A percentile compares a stretch with the other conserved stretches of the same genome.
These are phyloP conservation scores for Microcebus griseorufus DNA, from an alignment of 2,113 vertebrate species.

Conservation along the genomic window DNA sequence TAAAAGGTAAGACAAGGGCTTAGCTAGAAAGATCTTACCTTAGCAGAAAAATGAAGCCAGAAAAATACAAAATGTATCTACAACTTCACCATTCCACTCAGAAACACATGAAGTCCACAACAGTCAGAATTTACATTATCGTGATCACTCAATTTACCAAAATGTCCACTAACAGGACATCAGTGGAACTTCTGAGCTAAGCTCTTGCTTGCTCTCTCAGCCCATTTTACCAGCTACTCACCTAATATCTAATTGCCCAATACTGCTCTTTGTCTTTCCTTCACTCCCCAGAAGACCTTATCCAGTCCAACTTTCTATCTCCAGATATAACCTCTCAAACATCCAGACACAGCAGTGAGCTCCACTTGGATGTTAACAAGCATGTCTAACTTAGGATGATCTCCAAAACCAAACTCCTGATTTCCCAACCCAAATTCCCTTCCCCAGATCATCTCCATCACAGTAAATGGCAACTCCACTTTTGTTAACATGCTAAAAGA, in stretches of 20 bases:
- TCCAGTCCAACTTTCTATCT: not conserved
- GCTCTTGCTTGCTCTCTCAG: not conserved
- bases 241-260: not conserved
- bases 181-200: not conserved
- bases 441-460: not conserved
- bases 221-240: not conserved
- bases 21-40: not conserved
- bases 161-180: not conserved
- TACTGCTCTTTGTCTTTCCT: not conserved
- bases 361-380: not conserved
- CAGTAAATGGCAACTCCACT: not conserved
- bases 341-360: not conserved
- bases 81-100: too few species aligned
- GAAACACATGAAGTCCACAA: not conserved
- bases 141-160: not conserved
- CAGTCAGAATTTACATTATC: not conserved
- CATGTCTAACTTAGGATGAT: not conserved
- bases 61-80: not conserved
- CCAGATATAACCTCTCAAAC: not conserved
- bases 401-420: not conserved
- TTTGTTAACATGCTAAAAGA: not conserved
- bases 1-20: too few species aligned
- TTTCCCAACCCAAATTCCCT: not conserved
- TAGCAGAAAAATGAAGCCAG: not conserved
- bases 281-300: not conserved